phyloP scores from a whole-genome alignment of 2,797 vertebrate genomes.

The Danio albolineatus region DNA sequence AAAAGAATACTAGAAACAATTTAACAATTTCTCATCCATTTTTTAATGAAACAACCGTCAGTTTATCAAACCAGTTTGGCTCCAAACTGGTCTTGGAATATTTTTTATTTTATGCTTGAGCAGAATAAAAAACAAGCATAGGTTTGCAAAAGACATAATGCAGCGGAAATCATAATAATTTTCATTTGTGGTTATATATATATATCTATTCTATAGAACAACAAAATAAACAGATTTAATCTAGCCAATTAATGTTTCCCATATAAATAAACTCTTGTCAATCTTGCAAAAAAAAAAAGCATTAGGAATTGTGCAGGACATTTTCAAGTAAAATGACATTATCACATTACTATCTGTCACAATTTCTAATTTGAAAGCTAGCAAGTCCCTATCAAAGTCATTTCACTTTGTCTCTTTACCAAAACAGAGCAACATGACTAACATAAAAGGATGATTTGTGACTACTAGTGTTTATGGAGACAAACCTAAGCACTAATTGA shows the following conservation, averaged over 20 bases:
- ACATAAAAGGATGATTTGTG: no score
- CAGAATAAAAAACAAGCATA: no score
- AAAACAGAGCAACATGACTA: neutral
- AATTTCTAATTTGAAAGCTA: neutral
- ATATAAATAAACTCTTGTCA: neutral
- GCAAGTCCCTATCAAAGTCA: no score
- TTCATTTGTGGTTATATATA: neutral
- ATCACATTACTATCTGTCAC: neutral
- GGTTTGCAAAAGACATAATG: no score
- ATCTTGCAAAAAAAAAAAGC: neutral
- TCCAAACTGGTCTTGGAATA: no score
- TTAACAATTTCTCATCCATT: no score
- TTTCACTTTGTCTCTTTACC: neutral
- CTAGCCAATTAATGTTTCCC: neutral
- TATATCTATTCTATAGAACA: neutral
- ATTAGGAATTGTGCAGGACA: neutral
- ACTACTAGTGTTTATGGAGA: neutral
- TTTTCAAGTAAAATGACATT: neutral
- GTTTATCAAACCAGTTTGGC: no score
- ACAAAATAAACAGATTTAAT: neutral
- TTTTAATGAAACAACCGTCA: no score
- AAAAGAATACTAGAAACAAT: no score
- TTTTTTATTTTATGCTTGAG: no score
- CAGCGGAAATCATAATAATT: neutral
- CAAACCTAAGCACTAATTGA: neutral